phyloP scores from a whole-genome alignment of 2,888 invertebrate species.

The Eumacrocentrus americanus region DNA sequence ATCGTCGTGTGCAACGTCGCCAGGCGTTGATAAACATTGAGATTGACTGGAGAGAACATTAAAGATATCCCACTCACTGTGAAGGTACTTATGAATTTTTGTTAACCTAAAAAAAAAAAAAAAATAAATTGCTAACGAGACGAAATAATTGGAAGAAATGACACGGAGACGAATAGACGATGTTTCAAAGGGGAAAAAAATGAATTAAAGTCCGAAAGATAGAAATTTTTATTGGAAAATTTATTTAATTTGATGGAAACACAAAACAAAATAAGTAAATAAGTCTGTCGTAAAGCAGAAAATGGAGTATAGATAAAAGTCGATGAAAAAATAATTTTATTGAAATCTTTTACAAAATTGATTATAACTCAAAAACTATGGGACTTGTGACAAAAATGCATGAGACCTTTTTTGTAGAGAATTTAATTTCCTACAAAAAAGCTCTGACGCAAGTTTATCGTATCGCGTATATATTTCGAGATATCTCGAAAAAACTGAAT shows the following conservation, averaged over 20 bases:
- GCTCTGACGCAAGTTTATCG: too few relatives aligned
- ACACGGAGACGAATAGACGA: background rate
- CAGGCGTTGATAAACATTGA: background rate
- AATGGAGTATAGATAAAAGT: background rate
- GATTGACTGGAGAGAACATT: background rate
- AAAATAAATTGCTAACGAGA: background rate
- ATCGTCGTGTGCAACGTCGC: background rate
- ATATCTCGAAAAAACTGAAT: too few relatives aligned
- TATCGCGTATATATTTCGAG: too few relatives aligned
- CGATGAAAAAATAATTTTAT: background rate
- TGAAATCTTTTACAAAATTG: too few relatives aligned
- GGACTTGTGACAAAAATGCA: background rate
- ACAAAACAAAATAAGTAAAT: background rate
- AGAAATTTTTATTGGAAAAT: too few relatives aligned
- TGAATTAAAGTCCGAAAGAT: background rate
- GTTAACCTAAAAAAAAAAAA: background rate
- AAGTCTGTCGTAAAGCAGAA: background rate
- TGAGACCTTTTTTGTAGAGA: too few relatives aligned
- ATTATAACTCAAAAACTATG: too few relatives aligned
- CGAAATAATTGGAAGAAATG: background rate
- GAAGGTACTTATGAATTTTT: too few relatives aligned
- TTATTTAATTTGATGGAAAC: too few relatives aligned
- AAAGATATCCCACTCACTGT: background rate
- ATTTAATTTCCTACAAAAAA: too few relatives aligned
- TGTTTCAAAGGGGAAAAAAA: background rate